These are phyloP conservation scores for Cepaea hortensis DNA, from an alignment of 2,888 invertebrate genomes.

Conservation along the genomic window DNA sequence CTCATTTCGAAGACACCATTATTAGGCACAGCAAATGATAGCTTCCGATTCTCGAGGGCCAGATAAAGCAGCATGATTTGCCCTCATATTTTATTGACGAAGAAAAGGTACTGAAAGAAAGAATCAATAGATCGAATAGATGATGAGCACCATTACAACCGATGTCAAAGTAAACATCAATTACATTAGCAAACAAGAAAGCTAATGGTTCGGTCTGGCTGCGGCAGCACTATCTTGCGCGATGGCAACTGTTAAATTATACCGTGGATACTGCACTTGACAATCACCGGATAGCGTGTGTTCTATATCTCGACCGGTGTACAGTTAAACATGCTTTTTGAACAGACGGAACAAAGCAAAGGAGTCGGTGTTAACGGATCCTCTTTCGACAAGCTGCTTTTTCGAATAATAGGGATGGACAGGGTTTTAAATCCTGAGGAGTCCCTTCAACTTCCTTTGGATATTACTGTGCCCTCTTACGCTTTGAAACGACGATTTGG, in stretches of 20 bases:
- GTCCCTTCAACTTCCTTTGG: conserved; percentile 44
- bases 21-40: too few species aligned
- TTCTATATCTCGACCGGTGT: conserved; percentile 10
- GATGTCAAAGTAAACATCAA: conserved; percentile 23
- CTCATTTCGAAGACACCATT: too few species aligned
- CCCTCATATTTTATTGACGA: neutral
- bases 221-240: neutral
- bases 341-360: conserved; percentile 16
- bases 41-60: too few species aligned
- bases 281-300: conserved; percentile 12
- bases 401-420: conserved; percentile 30
- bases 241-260: neutral
- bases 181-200: conserved; percentile 12
- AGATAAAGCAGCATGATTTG: too few species aligned
- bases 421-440: conserved; percentile 29
- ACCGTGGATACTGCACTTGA: neutral
- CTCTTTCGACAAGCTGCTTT: neutral
- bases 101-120: neutral
- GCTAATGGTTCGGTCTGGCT: conserved; percentile 8
- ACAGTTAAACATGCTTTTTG: conserved; percentile 2
- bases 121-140: conserved; percentile 6
- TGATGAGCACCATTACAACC: neutral
- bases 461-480: conserved; percentile 44
- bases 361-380: neutral
- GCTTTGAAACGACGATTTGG: conserved; percentile 48